Percentiles rank a stretch among this genome's conserved stretches.
Evolutionary conservation across 2,888 invertebrate species (phyloP).

Genomic region (Pachymerium ferrugineum): DNA sequence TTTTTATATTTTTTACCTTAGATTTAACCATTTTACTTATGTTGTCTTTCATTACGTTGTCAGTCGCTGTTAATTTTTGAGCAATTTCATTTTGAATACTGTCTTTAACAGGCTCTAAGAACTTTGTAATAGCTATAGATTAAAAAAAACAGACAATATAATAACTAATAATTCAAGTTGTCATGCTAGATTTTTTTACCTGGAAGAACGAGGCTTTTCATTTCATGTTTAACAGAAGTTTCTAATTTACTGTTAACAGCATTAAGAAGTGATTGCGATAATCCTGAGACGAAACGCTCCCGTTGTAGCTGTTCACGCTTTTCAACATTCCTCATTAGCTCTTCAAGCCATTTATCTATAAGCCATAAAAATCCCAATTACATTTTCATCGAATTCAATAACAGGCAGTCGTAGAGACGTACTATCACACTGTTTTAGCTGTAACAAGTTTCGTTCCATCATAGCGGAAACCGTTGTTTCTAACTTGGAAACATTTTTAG

Average conservation of each 20-base stretch:
- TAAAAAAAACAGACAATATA: not conserved
- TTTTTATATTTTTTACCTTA: conserved; percentile 55
- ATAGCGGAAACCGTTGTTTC: conserved; percentile 43
- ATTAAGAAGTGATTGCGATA: conserved; percentile 55
- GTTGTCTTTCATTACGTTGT: conserved; percentile 69
- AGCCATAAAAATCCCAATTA: not conserved
- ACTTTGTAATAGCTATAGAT: conserved; percentile 55
- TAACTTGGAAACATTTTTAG: conserved; percentile 35
- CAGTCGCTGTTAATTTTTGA: conserved; percentile 65
- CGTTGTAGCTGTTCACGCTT: conserved; percentile 41
- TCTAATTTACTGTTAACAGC: conserved; percentile 56
- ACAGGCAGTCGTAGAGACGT: no score
- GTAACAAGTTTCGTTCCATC: conserved; percentile 43
- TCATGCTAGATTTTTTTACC: conserved; percentile 41
- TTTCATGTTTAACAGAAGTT: conserved; percentile 55
- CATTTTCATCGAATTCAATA: not conserved
- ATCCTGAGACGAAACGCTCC: conserved; percentile 50
- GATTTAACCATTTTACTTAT: conserved; percentile 71
- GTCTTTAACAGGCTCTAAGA: conserved; percentile 66
- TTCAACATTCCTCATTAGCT: conserved; percentile 1
- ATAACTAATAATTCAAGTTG: not conserved
- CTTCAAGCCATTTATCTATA: conserved; percentile 15
- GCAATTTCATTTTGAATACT: conserved; percentile 69
- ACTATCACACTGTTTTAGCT: conserved; percentile 44
- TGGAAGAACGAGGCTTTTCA: conserved; percentile 52